phyloP scores from a whole-genome alignment of 2,113 vertebrate species.

The Phocoena phocoena region DNA sequence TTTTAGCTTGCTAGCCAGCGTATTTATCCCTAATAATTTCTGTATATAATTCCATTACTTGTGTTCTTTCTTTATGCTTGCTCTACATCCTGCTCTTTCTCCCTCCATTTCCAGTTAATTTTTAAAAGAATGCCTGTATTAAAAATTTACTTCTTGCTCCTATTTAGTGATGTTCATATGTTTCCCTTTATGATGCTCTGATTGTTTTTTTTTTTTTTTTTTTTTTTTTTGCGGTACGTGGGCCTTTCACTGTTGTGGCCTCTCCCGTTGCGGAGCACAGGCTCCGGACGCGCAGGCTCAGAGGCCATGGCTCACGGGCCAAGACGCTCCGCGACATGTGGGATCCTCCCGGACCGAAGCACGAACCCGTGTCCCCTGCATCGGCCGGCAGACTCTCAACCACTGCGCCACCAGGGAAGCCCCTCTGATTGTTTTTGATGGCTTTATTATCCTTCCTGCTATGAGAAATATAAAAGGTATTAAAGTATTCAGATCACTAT shows the following conservation, averaged over 20 bases:
- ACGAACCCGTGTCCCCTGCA: no score
- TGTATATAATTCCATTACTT: neutral
- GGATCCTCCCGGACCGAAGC: no score
- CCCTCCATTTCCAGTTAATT: neutral
- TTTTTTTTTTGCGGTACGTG: no score
- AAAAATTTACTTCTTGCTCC: neutral
- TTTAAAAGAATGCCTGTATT: neutral
- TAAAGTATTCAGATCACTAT: neutral
- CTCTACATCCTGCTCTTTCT: neutral
- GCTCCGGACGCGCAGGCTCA: no score
- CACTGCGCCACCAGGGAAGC: no score
- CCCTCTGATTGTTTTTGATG: neutral
- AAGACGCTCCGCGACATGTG: fast-evolving
- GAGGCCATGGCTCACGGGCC: no score
- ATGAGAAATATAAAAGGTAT: neutral
- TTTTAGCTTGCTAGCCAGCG: neutral
- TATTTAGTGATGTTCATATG: neutral
- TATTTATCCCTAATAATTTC: neutral
- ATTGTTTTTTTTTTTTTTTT: neutral
- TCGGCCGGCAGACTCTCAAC: no score
- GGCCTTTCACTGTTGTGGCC: no score
- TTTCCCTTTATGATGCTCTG: neutral
- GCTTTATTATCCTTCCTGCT: neutral
- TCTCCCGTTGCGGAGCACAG: no score
- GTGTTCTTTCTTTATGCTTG: neutral